These are phyloP conservation scores for Epinephelus fuscoguttatus DNA, from an alignment of 2,113 vertebrate species.

Conservation along the genomic window DNA sequence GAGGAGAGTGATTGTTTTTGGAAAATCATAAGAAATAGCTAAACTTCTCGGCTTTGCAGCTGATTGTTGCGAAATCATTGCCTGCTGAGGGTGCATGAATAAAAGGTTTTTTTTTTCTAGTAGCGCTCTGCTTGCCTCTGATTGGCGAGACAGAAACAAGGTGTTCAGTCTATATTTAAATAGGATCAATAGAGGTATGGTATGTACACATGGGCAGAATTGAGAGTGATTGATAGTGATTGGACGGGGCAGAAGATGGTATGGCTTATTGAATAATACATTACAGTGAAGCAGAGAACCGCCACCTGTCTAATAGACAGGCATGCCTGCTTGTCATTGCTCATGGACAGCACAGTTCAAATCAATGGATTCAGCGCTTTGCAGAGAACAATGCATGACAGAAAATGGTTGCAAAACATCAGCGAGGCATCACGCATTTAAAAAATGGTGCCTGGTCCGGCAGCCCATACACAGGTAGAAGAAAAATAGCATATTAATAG, in stretches of 20 bases:
- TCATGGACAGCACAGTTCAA: background rate
- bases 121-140: constrained; percentile 21
- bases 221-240: constrained; percentile 41
- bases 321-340: constrained; percentile 10
- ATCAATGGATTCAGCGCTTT: constrained; percentile 1
- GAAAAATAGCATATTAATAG: background rate
- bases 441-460: background rate
- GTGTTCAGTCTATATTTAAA: constrained; percentile 53
- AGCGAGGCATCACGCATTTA: background rate
- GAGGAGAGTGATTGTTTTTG: constrained; percentile 38
- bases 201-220: constrained; percentile 33
- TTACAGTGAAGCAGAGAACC: constrained; percentile 26
- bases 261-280: background rate
- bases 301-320: constrained; percentile 12
- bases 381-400: background rate
- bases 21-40: constrained; percentile 17
- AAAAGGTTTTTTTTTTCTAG: background rate
- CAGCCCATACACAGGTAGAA: background rate
- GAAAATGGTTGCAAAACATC: constrained; percentile 1
- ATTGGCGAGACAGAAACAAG: constrained; percentile 27
- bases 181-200: constrained; percentile 40
- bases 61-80: constrained; percentile 33
- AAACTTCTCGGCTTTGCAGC: constrained; percentile 2
- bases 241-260: background rate
- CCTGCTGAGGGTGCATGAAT: constrained; percentile 25